Percentiles rank a stretch among this genome's conserved stretches.
These are phyloP conservation scores for Gasteruption jaculator DNA, from an alignment of 2,888 invertebrate species.

Conservation along the genomic window DNA sequence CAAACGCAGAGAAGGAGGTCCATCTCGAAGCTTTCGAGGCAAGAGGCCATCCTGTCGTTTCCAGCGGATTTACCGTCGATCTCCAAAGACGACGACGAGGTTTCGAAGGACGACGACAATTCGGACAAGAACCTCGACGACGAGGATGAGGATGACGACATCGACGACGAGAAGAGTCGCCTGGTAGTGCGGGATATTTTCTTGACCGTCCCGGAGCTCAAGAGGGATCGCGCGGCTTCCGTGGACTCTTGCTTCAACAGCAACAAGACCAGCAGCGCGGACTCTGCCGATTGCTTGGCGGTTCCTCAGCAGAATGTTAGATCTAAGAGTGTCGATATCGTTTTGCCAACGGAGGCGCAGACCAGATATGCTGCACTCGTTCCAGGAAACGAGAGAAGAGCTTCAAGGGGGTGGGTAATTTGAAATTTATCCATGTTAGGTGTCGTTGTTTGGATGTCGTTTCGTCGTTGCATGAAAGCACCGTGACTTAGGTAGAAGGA, in stretches of 20 bases:
- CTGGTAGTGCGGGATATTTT: slow-evolving; percentile 68
- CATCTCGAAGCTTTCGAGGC: slow-evolving; percentile 61
- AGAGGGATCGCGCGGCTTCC: slow-evolving; percentile 80
- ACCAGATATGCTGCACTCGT: slow-evolving; percentile 77
- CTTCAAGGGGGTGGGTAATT: slow-evolving; percentile 53
- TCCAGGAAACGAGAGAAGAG: slow-evolving; percentile 38
- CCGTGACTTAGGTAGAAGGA: too few relatives aligned
- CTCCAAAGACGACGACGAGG: slow-evolving; percentile 30
- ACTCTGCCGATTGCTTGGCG: slow-evolving; percentile 65
- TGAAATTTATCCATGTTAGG: too few relatives aligned
- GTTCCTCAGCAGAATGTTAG: slow-evolving; percentile 70
- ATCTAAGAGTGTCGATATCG: slow-evolving; percentile 83
- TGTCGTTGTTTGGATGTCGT: slow-evolving; percentile 13
- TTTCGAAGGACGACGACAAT: slow-evolving; percentile 24
- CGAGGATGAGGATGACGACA: slow-evolving; percentile 21
- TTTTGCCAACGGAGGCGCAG: slow-evolving; percentile 79
- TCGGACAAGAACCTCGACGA: slow-evolving; percentile 19
- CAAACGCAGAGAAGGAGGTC: slow-evolving; percentile 63
- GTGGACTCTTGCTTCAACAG: slow-evolving; percentile 84
- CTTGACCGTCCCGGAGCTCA: slow-evolving; percentile 76
- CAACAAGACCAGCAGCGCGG: slow-evolving; percentile 65
- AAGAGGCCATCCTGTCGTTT: slow-evolving; percentile 73
- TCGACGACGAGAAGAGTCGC: slow-evolving; percentile 16
- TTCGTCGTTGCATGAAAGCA: slow-evolving; percentile 8
- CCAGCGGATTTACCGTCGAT: slow-evolving; percentile 36